A percentile compares a stretch with the other conserved stretches of the same genome.
Conservation (phyloP, 2,888 invertebrate species). For the Neocrepidodera transversa region DNA sequence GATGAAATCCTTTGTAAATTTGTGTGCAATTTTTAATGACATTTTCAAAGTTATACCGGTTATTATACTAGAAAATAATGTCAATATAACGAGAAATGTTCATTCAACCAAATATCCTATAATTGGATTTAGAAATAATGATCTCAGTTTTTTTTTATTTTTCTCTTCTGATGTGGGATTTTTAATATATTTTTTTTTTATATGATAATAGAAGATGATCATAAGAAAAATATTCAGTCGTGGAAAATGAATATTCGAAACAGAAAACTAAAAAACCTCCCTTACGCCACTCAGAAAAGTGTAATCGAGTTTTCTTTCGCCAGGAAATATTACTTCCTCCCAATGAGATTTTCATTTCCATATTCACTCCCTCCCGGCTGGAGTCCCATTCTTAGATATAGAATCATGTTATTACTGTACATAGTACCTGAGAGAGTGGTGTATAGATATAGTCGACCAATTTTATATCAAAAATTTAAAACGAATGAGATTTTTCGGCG, state of each 20-base stretch:
- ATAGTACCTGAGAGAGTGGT: background rate
- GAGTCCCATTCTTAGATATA: constrained; percentile 15
- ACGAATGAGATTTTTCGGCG: background rate
- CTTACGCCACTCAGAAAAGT: constrained; percentile 6
- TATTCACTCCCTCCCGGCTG: constrained; percentile 14
- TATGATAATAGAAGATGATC: too few relatives aligned
- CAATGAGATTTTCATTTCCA: constrained; percentile 21
- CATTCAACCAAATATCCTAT: background rate
- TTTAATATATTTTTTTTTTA: too few relatives aligned
- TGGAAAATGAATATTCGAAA: constrained; percentile 26
- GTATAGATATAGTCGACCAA: background rate
- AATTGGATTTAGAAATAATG: background rate
- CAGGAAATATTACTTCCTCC: constrained; percentile 18
- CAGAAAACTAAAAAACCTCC: constrained; percentile 21
- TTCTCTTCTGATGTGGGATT: too few relatives aligned
- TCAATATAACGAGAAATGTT: background rate
- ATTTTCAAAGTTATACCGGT: too few relatives aligned
- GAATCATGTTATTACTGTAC: constrained; percentile 17
- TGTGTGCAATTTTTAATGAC: too few relatives aligned
- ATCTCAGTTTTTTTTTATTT: background rate
- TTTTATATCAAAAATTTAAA: background rate
- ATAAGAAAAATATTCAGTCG: too few relatives aligned
- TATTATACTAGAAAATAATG: too few relatives aligned
- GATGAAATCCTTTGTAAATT: too few relatives aligned
- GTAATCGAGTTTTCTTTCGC: constrained; percentile 22